These are phyloP conservation scores for Pimephales promelas DNA, from an alignment of 2,113 vertebrate genomes.

Conservation along the genomic window DNA sequence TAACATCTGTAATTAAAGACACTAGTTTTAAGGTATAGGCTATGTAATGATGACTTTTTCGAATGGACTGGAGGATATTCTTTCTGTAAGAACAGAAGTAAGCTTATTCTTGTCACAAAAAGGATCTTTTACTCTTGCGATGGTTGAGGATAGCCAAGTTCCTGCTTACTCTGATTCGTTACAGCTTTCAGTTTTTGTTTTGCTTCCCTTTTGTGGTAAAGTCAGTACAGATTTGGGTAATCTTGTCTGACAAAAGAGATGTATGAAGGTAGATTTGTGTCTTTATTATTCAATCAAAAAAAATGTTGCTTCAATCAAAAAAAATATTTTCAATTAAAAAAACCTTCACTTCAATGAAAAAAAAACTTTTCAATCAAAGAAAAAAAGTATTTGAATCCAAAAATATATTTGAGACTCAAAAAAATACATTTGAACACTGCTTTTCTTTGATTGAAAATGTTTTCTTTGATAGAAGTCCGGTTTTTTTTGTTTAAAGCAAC, in stretches of 20 bases:
- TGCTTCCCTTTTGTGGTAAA: constrained; percentile 26
- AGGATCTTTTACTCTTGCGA: neutral
- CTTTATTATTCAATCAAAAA: too few relatives aligned
- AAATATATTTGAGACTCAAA: too few relatives aligned
- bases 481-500: too few relatives aligned
- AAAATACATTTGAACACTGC: too few relatives aligned
- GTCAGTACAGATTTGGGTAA: neutral
- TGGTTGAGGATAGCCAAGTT: neutral
- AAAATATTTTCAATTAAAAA: too few relatives aligned
- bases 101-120: neutral
- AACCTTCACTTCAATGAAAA: too few relatives aligned
- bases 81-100: neutral
- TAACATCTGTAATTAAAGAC: neutral
- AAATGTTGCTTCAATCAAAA: too few relatives aligned
- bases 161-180: neutral
- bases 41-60: neutral
- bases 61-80: neutral
- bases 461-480: too few relatives aligned
- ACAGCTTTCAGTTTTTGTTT: neutral
- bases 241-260: neutral
- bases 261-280: too few relatives aligned
- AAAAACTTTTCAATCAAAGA: too few relatives aligned
- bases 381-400: too few relatives aligned
- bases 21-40: neutral
- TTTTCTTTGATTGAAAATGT: too few relatives aligned